Percentiles rank a stretch among this genome's conserved stretches.
These are phyloP conservation scores for Halocynthia aurantium DNA, from an alignment of 23 tunicate genomes.

Conservation along the genomic window DNA sequence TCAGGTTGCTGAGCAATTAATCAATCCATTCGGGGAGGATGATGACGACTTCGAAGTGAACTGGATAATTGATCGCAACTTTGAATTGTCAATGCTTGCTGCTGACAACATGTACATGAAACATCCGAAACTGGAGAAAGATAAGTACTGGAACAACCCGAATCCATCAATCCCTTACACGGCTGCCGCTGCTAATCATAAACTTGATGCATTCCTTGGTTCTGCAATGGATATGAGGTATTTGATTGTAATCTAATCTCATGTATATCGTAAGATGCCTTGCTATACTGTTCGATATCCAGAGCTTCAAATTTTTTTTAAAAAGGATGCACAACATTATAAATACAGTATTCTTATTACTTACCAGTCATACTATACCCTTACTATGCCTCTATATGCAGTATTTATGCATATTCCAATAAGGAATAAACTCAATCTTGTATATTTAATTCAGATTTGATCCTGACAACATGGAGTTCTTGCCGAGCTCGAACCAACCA, in stretches of 20 bases:
- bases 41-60: slow-evolving; percentile 96
- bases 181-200: slow-evolving; percentile 63
- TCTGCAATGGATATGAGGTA: slow-evolving; percentile 92
- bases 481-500: no score
- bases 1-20: slow-evolving; percentile 93
- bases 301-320: no score
- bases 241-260: neutral
- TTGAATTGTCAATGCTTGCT: slow-evolving; percentile 67
- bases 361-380: no score
- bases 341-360: no score
- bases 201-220: slow-evolving; percentile 78
- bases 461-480: no score
- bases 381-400: no score
- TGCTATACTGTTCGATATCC: no score
- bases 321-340: no score
- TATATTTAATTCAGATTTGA: no score
- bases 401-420: no score
- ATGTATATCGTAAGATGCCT: no score
- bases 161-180: slow-evolving; percentile 73
- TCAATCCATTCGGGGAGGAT: slow-evolving; percentile 94
- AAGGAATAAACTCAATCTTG: no score
- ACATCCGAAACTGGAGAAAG: slow-evolving; percentile 84
- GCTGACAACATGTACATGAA: slow-evolving; percentile 70
- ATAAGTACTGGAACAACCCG: slow-evolving; percentile 55
- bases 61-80: slow-evolving; percentile 77